A percentile compares a stretch with the other conserved stretches of the same genome.
phyloP scores from a whole-genome alignment of 2,797 vertebrate species.

The Enteromius argenteus region DNA sequence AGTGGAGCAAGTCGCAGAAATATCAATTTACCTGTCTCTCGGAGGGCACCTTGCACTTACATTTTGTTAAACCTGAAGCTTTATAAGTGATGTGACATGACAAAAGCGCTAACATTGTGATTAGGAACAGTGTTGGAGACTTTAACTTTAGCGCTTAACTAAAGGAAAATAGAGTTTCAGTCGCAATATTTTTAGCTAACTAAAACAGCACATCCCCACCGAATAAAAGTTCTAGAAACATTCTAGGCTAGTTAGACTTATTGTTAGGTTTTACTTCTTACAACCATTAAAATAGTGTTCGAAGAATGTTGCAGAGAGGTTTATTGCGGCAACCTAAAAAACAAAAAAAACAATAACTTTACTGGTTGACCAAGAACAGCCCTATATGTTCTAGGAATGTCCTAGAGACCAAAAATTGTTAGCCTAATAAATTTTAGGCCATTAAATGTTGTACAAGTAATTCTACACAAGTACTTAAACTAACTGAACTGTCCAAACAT shows the following conservation, averaged over 20 bases:
- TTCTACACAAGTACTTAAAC: not conserved
- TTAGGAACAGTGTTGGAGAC: not conserved
- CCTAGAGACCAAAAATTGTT: not conserved
- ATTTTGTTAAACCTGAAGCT: not conserved
- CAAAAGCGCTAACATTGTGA: not conserved
- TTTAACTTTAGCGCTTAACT: not conserved
- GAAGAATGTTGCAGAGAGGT: not conserved
- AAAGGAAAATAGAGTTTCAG: not conserved
- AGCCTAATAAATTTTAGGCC: not conserved
- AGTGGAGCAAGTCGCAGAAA: slow-evolving; percentile 22
- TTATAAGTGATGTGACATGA: not conserved
- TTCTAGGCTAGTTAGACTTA: not conserved
- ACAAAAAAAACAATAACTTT: not conserved
- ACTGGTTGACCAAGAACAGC: not conserved
- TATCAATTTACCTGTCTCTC: slow-evolving; percentile 13
- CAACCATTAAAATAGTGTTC: not conserved
- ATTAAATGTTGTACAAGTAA: not conserved
- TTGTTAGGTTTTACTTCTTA: not conserved
- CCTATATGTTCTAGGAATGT: not conserved
- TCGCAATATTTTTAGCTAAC: not conserved
- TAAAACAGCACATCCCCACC: not conserved
- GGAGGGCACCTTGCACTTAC: slow-evolving; percentile 1
- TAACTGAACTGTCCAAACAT: not conserved
- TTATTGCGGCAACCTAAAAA: not conserved
- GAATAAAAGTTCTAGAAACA: not conserved